phyloP scores from a whole-genome alignment of 2,113 vertebrate genomes.

The Odocoileus hemionus region DNA sequence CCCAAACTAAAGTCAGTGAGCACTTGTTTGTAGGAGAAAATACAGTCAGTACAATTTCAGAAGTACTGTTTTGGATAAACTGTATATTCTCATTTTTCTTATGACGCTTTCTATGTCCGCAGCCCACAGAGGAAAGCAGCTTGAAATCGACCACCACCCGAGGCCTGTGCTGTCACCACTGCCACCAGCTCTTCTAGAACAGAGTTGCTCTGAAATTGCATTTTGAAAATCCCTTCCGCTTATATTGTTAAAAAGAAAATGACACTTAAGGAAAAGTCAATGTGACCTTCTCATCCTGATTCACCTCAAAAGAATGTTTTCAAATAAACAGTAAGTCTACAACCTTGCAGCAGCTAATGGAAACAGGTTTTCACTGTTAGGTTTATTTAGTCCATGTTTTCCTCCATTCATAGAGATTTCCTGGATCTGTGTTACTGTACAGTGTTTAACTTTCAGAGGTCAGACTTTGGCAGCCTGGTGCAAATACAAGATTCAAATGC shows the following conservation, averaged over 20 bases:
- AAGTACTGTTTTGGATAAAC: neutral
- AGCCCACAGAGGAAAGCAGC: neutral
- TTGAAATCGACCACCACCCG: neutral
- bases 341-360: neutral
- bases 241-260: constrained; percentile 39
- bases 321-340: neutral
- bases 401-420: neutral
- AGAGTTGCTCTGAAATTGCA: neutral
- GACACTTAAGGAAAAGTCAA: neutral
- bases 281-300: neutral
- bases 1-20: neutral
- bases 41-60: neutral
- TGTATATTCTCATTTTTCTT: neutral
- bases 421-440: neutral
- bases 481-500: neutral
- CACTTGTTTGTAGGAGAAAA: neutral
- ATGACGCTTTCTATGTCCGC: neutral
- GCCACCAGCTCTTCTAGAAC: neutral
- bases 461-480: neutral
- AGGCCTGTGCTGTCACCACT: neutral
- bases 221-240: neutral
- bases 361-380: neutral
- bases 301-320: neutral
- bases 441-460: neutral
- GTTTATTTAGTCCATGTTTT: neutral